A percentile compares a stretch with the other conserved stretches of the same genome.
These are phyloP conservation scores for Pteruthius melanotis DNA, from an alignment of 2,113 vertebrate species.

Conservation along the genomic window DNA sequence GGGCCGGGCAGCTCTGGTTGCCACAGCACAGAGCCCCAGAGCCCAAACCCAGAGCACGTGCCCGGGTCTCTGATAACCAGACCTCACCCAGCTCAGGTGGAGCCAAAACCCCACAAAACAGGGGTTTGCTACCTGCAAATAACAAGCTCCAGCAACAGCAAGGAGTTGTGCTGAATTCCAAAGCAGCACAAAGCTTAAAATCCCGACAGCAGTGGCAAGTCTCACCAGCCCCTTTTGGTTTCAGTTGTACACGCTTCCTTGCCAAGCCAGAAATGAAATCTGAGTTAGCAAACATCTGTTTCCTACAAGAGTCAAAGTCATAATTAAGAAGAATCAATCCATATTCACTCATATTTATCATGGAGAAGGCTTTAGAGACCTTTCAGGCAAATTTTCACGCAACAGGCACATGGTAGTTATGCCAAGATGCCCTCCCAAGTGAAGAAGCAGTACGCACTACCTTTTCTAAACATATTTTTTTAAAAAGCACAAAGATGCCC, in stretches of 20 bases:
- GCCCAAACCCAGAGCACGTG: neutral
- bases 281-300: neutral
- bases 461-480: neutral
- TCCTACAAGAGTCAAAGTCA: neutral
- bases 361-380: neutral
- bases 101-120: neutral
- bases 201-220: neutral
- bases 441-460: neutral
- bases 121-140: neutral
- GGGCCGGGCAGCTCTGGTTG: accelerated
- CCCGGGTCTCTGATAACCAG: neutral
- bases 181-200: neutral
- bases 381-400: neutral
- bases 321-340: neutral
- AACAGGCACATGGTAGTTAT: neutral
- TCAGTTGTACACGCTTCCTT: neutral
- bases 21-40: neutral
- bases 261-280: neutral
- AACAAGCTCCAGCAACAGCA: neutral
- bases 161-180: neutral
- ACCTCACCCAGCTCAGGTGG: neutral
- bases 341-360: neutral
- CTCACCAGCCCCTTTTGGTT: neutral
- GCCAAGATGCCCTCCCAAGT: neutral
- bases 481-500: neutral